phyloP scores from a whole-genome alignment of 2,113 vertebrate genomes.

The Halcyon malimbica region DNA sequence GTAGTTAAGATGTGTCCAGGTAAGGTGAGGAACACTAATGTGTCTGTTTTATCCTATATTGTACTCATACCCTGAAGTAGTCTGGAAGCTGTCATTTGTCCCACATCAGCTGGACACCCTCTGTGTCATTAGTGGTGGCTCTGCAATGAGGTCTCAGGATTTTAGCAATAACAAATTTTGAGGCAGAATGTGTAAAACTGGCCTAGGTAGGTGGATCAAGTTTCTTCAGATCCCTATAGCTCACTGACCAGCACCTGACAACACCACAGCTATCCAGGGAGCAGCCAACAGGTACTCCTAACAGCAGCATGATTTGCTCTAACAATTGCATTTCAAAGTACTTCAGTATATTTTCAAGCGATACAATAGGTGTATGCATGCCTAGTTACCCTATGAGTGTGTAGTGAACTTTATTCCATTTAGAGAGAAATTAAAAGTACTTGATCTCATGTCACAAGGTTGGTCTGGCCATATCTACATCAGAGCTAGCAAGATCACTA shows the following conservation, averaged over 20 bases:
- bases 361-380: not conserved
- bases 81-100: not conserved
- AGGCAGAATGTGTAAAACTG: not conserved
- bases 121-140: not conserved
- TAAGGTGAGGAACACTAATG: not conserved
- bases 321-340: not conserved
- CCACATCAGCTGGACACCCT: not conserved
- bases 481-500: no score
- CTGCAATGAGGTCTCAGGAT: not conserved
- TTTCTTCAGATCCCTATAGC: not conserved
- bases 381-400: not conserved
- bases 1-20: not conserved
- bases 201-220: not conserved
- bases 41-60: not conserved
- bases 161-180: rapidly evolving
- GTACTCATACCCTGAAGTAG: not conserved
- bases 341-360: not conserved
- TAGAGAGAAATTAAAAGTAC: no score
- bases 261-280: not conserved
- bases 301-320: not conserved
- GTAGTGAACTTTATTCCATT: no score
- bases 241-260: not conserved
- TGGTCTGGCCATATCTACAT: no score
- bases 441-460: no score
- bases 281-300: not conserved